A percentile compares a stretch with the other conserved stretches of the same genome.
Evolutionary conservation across 2,113 vertebrate genomes (phyloP).

Genomic region (Lepidothrix coronata): DNA sequence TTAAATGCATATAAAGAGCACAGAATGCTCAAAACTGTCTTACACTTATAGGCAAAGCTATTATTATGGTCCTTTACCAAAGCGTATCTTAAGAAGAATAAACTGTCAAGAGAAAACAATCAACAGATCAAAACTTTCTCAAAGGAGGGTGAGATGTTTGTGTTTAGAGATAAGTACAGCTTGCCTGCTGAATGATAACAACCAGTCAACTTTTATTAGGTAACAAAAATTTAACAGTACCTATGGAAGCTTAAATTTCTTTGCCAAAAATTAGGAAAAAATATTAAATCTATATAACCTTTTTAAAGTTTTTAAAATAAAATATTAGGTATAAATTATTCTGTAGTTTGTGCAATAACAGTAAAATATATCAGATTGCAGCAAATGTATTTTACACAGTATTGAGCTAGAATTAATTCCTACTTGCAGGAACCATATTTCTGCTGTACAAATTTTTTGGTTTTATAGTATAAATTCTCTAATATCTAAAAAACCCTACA

Average conservation of each 20-base stretch:
- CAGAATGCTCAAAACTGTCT: neutral
- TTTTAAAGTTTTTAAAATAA: neutral
- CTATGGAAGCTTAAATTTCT: neutral
- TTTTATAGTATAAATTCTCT: neutral
- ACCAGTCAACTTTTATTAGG: neutral
- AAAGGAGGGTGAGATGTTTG: neutral
- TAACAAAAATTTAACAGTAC: neutral
- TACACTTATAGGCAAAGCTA: neutral
- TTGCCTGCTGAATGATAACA: neutral
- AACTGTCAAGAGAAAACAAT: neutral
- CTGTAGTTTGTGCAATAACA: neutral
- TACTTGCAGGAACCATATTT: neutral
- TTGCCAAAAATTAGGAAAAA: neutral
- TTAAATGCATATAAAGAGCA: neutral
- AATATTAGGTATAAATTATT: neutral
- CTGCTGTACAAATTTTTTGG: neutral
- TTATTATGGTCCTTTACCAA: neutral
- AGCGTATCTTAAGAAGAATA: neutral
- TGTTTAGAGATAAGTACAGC: neutral
- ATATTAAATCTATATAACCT: neutral
- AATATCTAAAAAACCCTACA: neutral
- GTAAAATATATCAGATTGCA: neutral
- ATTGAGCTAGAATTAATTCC: neutral
- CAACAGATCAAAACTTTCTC: neutral
- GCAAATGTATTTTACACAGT: neutral